These are phyloP conservation scores for Equus przewalskii DNA, from an alignment of 2,113 vertebrate species.

Conservation along the genomic window DNA sequence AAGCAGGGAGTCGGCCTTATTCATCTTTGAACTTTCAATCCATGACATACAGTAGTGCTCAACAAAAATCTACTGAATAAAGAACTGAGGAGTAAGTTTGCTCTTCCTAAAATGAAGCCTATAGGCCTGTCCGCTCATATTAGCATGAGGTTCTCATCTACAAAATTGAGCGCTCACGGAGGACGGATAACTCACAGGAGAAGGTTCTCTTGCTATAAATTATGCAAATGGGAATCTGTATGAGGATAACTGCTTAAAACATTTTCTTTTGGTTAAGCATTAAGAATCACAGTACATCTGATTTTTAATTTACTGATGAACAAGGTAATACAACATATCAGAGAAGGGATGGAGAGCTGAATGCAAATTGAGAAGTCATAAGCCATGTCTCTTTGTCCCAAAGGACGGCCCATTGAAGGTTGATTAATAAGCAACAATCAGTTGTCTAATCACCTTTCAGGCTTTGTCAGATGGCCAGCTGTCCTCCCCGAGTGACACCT, in stretches of 20 bases:
- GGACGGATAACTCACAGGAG: not conserved
- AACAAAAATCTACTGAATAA: not conserved
- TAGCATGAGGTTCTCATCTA: not conserved
- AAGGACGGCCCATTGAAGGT: not conserved
- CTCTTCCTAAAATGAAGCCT: not conserved
- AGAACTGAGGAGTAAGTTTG: not conserved
- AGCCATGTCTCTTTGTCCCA: not conserved
- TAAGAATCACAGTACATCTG: constrained; percentile 15
- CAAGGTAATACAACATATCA: not conserved
- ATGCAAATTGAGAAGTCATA: not conserved
- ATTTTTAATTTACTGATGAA: constrained; percentile 38
- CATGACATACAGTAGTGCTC: not conserved
- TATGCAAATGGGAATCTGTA: not conserved
- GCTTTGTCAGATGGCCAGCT: not conserved
- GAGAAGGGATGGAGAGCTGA: not conserved
- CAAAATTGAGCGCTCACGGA: not conserved
- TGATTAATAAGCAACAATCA: not conserved
- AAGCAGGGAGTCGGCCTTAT: constrained; percentile 11
- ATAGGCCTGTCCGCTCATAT: not conserved
- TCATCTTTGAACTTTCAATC: not conserved
- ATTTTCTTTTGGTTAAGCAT: constrained; percentile 34
- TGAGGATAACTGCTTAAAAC: constrained; percentile 19
- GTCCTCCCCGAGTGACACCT: not conserved
- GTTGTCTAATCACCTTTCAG: constrained; percentile 1
- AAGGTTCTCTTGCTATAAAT: constrained; percentile 34